Evolutionary conservation across 2,113 vertebrate genomes (phyloP).

Genomic region (Abramis brama): DNA sequence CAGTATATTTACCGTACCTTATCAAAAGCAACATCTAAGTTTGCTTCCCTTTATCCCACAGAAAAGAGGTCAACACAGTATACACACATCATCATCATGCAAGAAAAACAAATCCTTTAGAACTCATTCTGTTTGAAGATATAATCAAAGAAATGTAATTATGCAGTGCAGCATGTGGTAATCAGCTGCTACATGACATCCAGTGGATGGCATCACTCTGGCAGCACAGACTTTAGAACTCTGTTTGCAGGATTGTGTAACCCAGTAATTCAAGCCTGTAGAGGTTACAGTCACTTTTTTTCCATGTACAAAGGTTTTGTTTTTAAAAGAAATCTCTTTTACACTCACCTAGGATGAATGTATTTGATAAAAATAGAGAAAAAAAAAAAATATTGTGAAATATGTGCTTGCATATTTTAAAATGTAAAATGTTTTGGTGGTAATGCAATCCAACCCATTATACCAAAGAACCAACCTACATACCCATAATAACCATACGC

Average conservation of each 20-base stretch:
- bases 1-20: slow-evolving; percentile 1
- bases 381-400: too few relatives aligned
- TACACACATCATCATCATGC: not conserved
- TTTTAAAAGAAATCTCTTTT: too few relatives aligned
- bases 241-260: slow-evolving; percentile 27
- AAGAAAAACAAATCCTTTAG: slow-evolving; percentile 39
- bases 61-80: slow-evolving; percentile 19
- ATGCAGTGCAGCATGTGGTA: slow-evolving; percentile 41
- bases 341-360: too few relatives aligned
- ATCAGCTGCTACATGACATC: slow-evolving; percentile 34
- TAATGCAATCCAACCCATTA: too few relatives aligned
- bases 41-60: not conserved
- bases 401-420: too few relatives aligned
- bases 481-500: too few relatives aligned
- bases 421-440: too few relatives aligned
- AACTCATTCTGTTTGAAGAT: slow-evolving; percentile 38
- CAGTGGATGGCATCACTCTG: slow-evolving; percentile 21
- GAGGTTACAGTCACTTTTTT: not conserved
- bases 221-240: not conserved
- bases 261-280: not conserved
- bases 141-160: slow-evolving; percentile 49
- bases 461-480: too few relatives aligned
- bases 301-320: too few relatives aligned
- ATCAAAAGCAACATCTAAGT: slow-evolving; percentile 22
- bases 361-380: too few relatives aligned